These are phyloP conservation scores for Zeugodacus cucurbitae DNA, from an alignment of 1,140 invertebrate species.

Conservation along the genomic window DNA sequence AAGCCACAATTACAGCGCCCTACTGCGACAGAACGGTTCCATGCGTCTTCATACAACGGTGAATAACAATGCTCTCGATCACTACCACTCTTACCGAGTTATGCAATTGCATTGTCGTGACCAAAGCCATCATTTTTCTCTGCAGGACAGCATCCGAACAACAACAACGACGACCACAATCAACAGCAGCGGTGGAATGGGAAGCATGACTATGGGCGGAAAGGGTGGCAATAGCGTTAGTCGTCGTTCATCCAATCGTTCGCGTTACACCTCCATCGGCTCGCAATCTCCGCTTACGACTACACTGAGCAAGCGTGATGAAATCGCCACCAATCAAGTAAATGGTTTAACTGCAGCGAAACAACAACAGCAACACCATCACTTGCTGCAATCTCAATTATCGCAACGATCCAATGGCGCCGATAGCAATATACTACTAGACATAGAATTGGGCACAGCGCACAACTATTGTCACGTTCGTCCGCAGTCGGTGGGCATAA, in stretches of 20 bases:
- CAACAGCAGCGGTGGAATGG: constrained; percentile 38
- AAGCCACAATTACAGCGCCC: constrained; percentile 48
- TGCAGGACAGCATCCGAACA: constrained; percentile 62
- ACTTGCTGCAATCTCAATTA: constrained; percentile 57
- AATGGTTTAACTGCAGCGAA: not conserved
- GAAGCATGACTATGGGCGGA: not conserved
- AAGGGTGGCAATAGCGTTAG: constrained; percentile 37
- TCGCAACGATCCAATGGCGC: constrained; percentile 60
- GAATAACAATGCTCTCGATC: constrained; percentile 60
- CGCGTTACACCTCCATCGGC: constrained; percentile 55
- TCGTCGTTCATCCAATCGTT: constrained; percentile 47
- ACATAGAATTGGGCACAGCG: constrained; percentile 50
- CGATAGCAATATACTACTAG: constrained; percentile 59
- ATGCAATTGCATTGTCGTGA: constrained; percentile 43
- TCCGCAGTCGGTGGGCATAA: not conserved
- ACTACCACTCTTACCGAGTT: constrained; percentile 53
- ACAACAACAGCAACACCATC: constrained; percentile 46
- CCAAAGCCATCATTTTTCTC: constrained; percentile 39
- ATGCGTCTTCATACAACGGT: constrained; percentile 53
- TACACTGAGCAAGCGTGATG: not conserved
- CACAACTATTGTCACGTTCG: constrained; percentile 22
- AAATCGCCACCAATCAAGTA: constrained; percentile 44
- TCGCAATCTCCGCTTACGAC: constrained; percentile 61
- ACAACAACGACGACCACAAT: constrained; percentile 60
- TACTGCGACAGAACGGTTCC: constrained; percentile 46